Evolutionary conservation across 2,888 invertebrate species (phyloP), one percentile per base, ranked within the genome.

Genomic region (Monoplex corrugatus): DNA sequence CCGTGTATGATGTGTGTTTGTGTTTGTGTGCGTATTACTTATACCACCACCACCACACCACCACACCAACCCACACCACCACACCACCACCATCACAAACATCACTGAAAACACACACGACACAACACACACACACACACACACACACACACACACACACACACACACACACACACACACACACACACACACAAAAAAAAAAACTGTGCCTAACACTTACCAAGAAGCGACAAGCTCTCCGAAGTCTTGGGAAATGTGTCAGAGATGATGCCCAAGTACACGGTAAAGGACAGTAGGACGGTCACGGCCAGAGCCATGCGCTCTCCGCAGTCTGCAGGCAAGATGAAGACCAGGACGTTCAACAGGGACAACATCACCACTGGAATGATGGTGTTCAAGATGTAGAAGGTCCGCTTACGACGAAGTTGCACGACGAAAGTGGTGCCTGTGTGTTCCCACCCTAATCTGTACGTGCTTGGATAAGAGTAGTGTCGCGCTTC

Each of bases 191-290:
- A n/a, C n/a, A n/a, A n/a, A n/a, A n/a, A n/a, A n/a, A n/a, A n/a
- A n/a, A n/a, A n/a, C n/a, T n/a, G n/a, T n/a, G n/a, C 32, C 6
- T 8, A 6, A 32, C 10, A 89, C 90, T 40, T 87, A 93, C 93
- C 93, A 83, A 93, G 84, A 23, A 93, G 89, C 35, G 93, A 93
- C n/a, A 93, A 89, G 72, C 93, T 93, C 88, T 93, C 92, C 19
- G 93, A 93, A 10, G 93, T 93, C 83, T 93, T 93, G 13, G 93
- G 93, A 91, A 93, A 92, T 86, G 92, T 92, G 88, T 93, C 93
- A 63, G 92, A 93, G 72, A 93, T 92, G 63, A 93, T 92, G 87
- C 93, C 92, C 86, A 93, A 92, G 87, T 93, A 93, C 19, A 93
- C 93, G n/a, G 93, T 93, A 78, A 93, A 93, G 19, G 93, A 93